Base-by-base conservation (phyloP, 1,140 invertebrate species). In the Pogonomyrmex barbatus region DNA sequence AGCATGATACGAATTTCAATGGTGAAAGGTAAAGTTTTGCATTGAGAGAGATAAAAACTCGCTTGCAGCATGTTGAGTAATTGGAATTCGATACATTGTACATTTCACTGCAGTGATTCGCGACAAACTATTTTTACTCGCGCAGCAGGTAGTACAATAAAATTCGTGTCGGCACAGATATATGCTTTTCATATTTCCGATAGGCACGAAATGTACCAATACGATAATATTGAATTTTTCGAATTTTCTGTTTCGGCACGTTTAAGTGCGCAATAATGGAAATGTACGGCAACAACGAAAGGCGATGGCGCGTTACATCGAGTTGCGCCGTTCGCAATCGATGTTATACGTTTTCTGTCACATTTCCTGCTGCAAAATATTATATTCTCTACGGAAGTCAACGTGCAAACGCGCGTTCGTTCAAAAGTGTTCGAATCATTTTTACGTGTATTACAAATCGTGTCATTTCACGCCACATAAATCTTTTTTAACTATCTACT, bases 191-290 rank as follows among this genome's bases (percentile, higher is more conserved):
- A 83, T 83, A 83, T 83, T 83, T 83, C 68, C 79, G 79, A 83
- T 83, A 75, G 68, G 79, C 79, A 83, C 68, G 33, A 75, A 83
- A 83, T 83, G 68, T 54, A 83, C 68, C 79, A 83, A 83, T 83
- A 83, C 68, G 54, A 83, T 83, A 83, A 83, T 83, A 83, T 83
- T 75, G 79, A 83, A 83, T 83, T 83, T 83, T 83, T 83, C 79
- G 68, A 83, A 83, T 83, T 83, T 83, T 83, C 79, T 83, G 68
- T 83, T 83, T 83, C 68, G 79, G 79, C 79, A 60, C 79, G 79
- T 83, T 83, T 83, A 83, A 83, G 79, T 83, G 79, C 68, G 79
- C 79, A 83, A 83, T 83, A 83, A 83, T 83, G 79, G 68, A 83
- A 83, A 83, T 83, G 79, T 54, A 75, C 68, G 68, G 54, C 79